A percentile compares a stretch with the other conserved stretches of the same genome.
Evolutionary conservation across 2,113 vertebrate species (phyloP).

Genomic region (Oxyura jamaicensis): DNA sequence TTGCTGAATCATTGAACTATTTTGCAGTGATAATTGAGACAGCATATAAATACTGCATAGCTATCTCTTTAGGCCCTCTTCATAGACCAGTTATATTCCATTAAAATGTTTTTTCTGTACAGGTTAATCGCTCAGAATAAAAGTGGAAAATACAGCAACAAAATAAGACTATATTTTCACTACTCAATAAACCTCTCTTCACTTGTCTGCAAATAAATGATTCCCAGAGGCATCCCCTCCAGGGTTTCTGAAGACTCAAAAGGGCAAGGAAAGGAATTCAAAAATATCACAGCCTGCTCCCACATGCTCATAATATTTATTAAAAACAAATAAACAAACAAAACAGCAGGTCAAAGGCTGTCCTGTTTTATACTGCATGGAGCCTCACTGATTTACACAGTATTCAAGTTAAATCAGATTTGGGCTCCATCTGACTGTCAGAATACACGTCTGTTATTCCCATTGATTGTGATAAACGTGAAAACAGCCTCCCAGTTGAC

Average conservation of each 20-base stretch:
- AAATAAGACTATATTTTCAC: conserved; percentile 56
- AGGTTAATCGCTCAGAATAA: conserved; percentile 66
- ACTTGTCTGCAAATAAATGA: conserved; percentile 57
- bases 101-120: conserved; percentile 55
- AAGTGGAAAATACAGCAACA: conserved; percentile 58
- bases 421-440: neutral
- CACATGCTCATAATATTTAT: neutral
- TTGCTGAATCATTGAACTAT: conserved; percentile 68
- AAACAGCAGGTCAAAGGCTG: neutral
- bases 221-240: conserved; percentile 37
- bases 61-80: conserved; percentile 57
- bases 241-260: neutral
- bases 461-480: neutral
- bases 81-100: conserved; percentile 41
- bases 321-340: neutral
- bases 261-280: conserved; percentile 34
- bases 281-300: neutral
- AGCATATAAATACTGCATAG: conserved; percentile 67
- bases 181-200: conserved; percentile 51
- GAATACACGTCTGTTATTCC: neutral
- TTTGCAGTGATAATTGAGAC: conserved; percentile 62
- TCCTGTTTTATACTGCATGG: neutral
- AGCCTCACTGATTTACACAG: neutral
- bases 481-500: neutral
- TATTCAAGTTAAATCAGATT: neutral